These are phyloP conservation scores for Sterrhoptilus dennistouni DNA, from an alignment of 2,113 vertebrate genomes.

Conservation along the genomic window DNA sequence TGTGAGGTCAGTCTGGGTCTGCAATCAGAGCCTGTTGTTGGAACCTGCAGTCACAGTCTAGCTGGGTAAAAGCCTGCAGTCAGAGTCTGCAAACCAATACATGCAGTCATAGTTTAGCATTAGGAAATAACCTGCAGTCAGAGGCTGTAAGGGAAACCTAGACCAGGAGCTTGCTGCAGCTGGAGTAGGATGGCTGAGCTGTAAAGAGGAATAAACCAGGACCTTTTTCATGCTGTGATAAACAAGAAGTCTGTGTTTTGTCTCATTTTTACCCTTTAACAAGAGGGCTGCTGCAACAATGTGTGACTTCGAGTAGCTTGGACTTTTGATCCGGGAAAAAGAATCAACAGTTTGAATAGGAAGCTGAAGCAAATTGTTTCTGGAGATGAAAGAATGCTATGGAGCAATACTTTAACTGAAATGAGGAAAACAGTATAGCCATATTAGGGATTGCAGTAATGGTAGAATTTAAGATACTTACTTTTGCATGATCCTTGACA, in stretches of 20 bases:
- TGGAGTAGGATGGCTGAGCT: not conserved
- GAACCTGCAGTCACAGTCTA: not conserved
- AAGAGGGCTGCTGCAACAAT: not conserved
- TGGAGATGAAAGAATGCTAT: not conserved
- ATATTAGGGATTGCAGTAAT: not conserved
- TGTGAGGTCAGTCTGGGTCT: not conserved
- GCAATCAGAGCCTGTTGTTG: not conserved
- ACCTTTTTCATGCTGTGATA: not conserved
- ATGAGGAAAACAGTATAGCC: not conserved
- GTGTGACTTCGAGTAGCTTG: not conserved
- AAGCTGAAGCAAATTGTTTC: not conserved
- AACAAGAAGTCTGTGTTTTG: not conserved
- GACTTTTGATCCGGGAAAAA: not conserved
- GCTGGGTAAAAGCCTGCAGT: not conserved
- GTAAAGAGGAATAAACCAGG: not conserved
- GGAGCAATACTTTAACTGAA: not conserved
- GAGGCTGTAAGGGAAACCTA: not conserved
- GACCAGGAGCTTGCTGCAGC: not conserved
- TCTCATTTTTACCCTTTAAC: not conserved
- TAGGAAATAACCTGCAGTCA: not conserved
- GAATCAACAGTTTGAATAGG: not conserved
- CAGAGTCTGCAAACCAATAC: not conserved
- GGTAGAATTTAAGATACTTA: not conserved
- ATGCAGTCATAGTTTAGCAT: not conserved
- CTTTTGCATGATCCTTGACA: not conserved